phyloP scores from a whole-genome alignment of 2,113 vertebrate genomes.

The Myotis lucifugus region DNA sequence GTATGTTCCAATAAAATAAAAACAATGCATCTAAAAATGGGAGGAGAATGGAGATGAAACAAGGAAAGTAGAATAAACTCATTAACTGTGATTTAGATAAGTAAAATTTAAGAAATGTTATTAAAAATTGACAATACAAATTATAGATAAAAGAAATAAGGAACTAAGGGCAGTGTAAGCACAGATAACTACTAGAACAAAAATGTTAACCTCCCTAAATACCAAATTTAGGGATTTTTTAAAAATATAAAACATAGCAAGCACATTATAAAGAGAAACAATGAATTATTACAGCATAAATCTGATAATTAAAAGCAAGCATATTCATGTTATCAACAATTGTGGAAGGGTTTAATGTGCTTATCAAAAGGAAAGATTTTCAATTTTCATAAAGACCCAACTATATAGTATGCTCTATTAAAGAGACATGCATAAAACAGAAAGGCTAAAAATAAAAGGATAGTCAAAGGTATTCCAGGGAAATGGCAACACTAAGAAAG shows the following conservation, averaged over 20 bases:
- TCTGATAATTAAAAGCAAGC: not conserved
- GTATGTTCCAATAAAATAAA: not conserved
- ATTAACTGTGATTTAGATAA: not conserved
- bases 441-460: constrained; percentile 10
- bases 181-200: not conserved
- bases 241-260: not conserved
- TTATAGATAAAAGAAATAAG: not conserved
- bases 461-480: not conserved
- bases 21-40: not conserved
- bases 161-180: not conserved
- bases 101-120: not conserved
- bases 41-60: not conserved
- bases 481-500: not conserved
- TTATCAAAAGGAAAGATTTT: not conserved
- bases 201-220: not conserved
- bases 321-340: not conserved
- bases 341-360: not conserved
- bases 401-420: not conserved
- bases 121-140: not conserved
- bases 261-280: not conserved
- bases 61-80: not conserved
- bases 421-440: not conserved
- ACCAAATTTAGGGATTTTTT: not conserved
- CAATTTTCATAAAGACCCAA: not conserved
- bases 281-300: not conserved